Conservation (phyloP, 2,113 vertebrate genomes). For the Callithrix jacchus region DNA sequence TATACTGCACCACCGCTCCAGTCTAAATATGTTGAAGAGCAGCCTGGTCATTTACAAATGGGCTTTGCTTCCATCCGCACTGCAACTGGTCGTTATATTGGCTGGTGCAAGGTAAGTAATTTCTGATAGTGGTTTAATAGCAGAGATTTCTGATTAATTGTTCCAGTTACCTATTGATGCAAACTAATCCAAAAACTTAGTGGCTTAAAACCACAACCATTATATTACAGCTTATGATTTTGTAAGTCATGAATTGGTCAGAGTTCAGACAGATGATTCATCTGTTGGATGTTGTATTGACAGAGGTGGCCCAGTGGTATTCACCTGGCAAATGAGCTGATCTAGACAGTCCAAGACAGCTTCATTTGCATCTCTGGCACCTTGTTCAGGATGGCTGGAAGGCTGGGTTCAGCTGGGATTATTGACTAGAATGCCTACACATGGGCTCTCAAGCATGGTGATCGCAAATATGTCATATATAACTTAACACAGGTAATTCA, state of each 20-base stretch:
- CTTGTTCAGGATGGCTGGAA: slow-evolving; percentile 11
- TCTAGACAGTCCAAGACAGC: background rate
- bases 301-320: background rate
- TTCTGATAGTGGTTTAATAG: slow-evolving; percentile 41
- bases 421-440: background rate
- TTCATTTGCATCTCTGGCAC: slow-evolving; percentile 3
- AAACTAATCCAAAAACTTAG: background rate
- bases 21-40: slow-evolving; percentile 83
- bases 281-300: background rate
- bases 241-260: background rate
- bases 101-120: slow-evolving; percentile 86
- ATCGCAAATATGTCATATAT: background rate
- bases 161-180: background rate
- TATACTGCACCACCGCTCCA: slow-evolving; percentile 82
- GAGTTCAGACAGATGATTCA: background rate
- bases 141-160: slow-evolving; percentile 18
- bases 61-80: slow-evolving; percentile 81
- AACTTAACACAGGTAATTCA: background rate
- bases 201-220: background rate
- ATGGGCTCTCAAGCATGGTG: background rate
- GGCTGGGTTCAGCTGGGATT: background rate
- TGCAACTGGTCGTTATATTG: slow-evolving; percentile 74
- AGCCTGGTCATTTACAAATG: slow-evolving; percentile 86
- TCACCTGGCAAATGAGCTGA: background rate
- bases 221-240: background rate